A percentile compares a stretch with the other conserved stretches of the same genome.
phyloP scores from a whole-genome alignment of 2,797 vertebrate species.

The Aplochiton taeniatus region DNA sequence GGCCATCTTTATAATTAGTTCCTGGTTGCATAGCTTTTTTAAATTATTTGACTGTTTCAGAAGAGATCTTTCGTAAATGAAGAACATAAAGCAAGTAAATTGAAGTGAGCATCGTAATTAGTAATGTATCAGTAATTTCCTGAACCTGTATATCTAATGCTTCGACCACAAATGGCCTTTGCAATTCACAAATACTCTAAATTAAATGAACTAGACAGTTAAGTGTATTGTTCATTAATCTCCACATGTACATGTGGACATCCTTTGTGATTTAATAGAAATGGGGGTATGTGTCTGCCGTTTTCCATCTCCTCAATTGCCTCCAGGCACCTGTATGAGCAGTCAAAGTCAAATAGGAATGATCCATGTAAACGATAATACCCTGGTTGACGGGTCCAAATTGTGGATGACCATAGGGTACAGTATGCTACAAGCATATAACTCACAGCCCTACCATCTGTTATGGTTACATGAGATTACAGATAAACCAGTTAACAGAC shows the following conservation, averaged over 20 bases:
- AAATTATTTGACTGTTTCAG: conserved; percentile 80
- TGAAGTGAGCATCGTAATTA: conserved; percentile 85
- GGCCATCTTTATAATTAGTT: conserved; percentile 73
- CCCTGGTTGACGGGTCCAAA: conserved; percentile 50
- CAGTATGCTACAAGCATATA: conserved; percentile 61
- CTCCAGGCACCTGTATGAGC: conserved; percentile 81
- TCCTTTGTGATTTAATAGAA: not conserved
- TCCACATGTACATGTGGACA: conserved; percentile 11
- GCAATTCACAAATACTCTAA: conserved; percentile 69
- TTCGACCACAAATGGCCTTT: conserved; percentile 65
- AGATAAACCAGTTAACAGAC: conserved; percentile 99
- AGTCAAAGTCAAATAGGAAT: conserved; percentile 79
- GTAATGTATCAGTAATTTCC: conserved; percentile 76
- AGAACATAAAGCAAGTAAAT: conserved; percentile 93
- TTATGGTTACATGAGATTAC: conserved; percentile 97
- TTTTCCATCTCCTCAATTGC: conserved; percentile 26
- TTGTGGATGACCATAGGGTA: conserved; percentile 45
- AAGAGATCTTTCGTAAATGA: conserved; percentile 95
- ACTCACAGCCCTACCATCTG: conserved; percentile 96
- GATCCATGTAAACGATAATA: conserved; percentile 68
- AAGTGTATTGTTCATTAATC: conserved; percentile 54
- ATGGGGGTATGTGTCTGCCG: not conserved
- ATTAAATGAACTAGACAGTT: conserved; percentile 69
- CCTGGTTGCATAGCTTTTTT: too few species aligned
- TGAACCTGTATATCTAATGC: conserved; percentile 36